These are phyloP conservation scores for Colaptes auratus DNA, from an alignment of 2,113 vertebrate species.

Conservation along the genomic window DNA sequence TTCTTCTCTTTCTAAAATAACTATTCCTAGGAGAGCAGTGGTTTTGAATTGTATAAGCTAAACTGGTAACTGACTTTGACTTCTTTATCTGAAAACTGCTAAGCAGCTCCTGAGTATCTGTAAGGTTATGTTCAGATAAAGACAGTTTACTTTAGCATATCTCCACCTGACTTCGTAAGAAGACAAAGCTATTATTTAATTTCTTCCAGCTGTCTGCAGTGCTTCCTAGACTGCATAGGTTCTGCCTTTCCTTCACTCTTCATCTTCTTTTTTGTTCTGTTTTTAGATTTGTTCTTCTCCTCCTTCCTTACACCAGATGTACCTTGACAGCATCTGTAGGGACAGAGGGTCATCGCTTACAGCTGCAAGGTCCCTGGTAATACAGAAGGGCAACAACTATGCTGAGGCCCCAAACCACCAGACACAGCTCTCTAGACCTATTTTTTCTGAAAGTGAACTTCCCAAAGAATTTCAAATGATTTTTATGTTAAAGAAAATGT, in stretches of 20 bases:
- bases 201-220: neutral
- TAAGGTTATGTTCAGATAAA: neutral
- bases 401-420: neutral
- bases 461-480: neutral
- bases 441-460: neutral
- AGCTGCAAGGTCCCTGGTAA: neutral
- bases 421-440: neutral
- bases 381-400: neutral
- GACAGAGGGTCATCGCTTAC: neutral
- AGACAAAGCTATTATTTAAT: neutral
- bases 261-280: neutral
- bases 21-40: neutral
- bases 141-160: neutral
- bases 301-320: neutral
- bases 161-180: neutral
- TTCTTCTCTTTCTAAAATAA: neutral
- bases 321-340: neutral
- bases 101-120: neutral
- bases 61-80: neutral
- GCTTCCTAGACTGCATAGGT: neutral
- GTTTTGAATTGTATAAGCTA: neutral
- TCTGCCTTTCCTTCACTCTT: neutral
- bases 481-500: neutral
- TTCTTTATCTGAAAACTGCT: neutral
- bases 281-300: neutral